These are phyloP conservation scores for Himalopsyche anomala DNA, from an alignment of 2,888 invertebrate species.

Conservation along the genomic window DNA sequence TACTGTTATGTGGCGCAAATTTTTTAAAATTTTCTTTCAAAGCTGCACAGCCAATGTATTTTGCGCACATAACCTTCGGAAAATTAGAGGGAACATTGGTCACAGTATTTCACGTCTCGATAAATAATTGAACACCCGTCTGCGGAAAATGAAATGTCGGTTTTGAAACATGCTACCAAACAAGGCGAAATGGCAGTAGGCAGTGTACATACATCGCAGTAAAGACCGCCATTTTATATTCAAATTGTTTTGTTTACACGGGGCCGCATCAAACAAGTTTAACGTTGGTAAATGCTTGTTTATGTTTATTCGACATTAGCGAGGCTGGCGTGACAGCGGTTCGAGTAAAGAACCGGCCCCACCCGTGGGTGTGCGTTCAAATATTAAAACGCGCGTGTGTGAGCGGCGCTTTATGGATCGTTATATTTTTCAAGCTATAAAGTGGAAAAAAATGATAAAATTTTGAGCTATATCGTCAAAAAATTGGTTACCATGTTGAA, in stretches of 20 bases:
- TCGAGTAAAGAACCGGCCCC: constrained; percentile 1
- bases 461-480: too few species aligned
- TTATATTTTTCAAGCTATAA: background rate
- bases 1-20: too few species aligned
- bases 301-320: constrained; percentile 31
- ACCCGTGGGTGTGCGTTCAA: background rate
- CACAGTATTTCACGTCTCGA: background rate
- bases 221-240: constrained; percentile 21
- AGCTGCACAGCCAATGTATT: too few species aligned
- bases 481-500: too few species aligned
- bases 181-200: constrained; percentile 30
- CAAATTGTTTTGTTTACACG: constrained; percentile 31
- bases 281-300: constrained; percentile 18
- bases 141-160: constrained; percentile 12
- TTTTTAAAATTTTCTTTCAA: too few species aligned
- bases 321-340: constrained; percentile 34
- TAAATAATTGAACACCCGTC: constrained; percentile 16
- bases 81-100: too few species aligned
- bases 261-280: constrained; percentile 34
- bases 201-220: background rate
- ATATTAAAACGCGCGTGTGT: constrained; percentile 2
- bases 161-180: constrained; percentile 19
- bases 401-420: background rate
- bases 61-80: too few species aligned
- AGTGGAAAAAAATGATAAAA: too few species aligned